These are phyloP conservation scores for Seladonia tumulorum DNA, from an alignment of 2,888 invertebrate species.

Conservation along the genomic window DNA sequence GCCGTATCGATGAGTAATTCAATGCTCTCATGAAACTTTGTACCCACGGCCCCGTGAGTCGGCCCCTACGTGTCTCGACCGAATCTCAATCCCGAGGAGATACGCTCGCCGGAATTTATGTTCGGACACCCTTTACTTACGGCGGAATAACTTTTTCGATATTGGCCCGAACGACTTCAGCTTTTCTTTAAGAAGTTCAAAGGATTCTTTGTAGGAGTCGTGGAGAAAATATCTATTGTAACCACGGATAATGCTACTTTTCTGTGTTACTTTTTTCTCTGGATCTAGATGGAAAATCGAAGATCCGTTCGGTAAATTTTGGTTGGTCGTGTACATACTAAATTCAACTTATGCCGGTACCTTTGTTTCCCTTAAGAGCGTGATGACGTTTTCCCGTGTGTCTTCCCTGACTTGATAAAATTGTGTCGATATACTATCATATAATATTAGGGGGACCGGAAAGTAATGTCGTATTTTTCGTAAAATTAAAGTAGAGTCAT, in stretches of 20 bases:
- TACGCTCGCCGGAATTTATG: neutral
- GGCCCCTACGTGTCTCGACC: neutral
- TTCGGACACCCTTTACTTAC: neutral
- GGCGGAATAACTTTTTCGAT: neutral
- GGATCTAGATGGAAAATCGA: too few species aligned
- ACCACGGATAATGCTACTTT: neutral
- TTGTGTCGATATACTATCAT: too few species aligned
- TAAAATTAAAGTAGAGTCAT: too few species aligned
- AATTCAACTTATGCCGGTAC: too few species aligned
- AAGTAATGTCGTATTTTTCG: too few species aligned
- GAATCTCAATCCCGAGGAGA: neutral
- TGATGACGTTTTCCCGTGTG: too few species aligned
- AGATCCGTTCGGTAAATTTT: too few species aligned
- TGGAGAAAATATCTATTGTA: neutral
- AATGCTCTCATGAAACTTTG: neutral
- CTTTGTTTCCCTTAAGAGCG: too few species aligned
- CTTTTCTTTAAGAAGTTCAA: neutral
- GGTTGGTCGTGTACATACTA: too few species aligned
- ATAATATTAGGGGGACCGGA: too few species aligned
- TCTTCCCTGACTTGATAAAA: too few species aligned
- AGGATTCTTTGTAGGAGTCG: neutral
- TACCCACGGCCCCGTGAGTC: neutral
- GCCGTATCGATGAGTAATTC: constrained; percentile 15
- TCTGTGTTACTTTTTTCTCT: neutral
- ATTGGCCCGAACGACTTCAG: neutral